phyloP scores from a whole-genome alignment of 1,140 invertebrate genomes.

The Drosophila chauvacae region DNA sequence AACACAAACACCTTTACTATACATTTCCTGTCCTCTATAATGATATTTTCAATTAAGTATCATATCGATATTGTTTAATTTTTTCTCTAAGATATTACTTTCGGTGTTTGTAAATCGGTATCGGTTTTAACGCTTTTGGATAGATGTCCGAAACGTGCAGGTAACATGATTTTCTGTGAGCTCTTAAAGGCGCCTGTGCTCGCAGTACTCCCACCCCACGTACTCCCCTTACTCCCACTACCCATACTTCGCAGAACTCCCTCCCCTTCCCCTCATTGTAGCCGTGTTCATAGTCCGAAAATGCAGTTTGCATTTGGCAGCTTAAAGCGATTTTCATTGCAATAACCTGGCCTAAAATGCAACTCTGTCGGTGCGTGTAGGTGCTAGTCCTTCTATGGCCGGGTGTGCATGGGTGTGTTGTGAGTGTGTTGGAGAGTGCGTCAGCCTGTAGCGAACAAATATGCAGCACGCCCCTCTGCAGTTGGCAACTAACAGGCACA shows the following conservation, averaged over 20 bases:
- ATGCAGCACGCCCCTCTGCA: slow-evolving; percentile 47
- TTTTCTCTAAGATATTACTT: neutral
- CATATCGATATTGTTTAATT: neutral
- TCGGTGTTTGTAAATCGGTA: slow-evolving; percentile 5
- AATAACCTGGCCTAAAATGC: slow-evolving; percentile 71
- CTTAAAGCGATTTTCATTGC: slow-evolving; percentile 81
- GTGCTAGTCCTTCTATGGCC: slow-evolving; percentile 1
- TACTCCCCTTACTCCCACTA: slow-evolving; percentile 3
- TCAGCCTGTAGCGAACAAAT: slow-evolving; percentile 60
- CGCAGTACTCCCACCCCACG: neutral
- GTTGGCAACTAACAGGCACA: slow-evolving; percentile 69
- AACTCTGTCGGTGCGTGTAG: slow-evolving; percentile 42
- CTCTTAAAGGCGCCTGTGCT: slow-evolving; percentile 56
- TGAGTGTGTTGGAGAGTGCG: slow-evolving; percentile 6
- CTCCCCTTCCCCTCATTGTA: neutral
- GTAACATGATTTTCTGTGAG: slow-evolving; percentile 72
- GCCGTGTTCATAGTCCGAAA: slow-evolving; percentile 48
- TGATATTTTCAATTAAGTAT: neutral
- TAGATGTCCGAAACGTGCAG: slow-evolving; percentile 73
- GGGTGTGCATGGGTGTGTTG: neutral
- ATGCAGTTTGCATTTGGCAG: slow-evolving; percentile 76
- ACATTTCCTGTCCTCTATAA: neutral
- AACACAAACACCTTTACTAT: neutral
- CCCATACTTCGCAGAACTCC: neutral
- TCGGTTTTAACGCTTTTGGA: slow-evolving; percentile 44